A percentile compares a stretch with the other conserved stretches of the same genome.
phyloP scores from a whole-genome alignment of 2,113 vertebrate genomes.

The Pionites leucogaster region DNA sequence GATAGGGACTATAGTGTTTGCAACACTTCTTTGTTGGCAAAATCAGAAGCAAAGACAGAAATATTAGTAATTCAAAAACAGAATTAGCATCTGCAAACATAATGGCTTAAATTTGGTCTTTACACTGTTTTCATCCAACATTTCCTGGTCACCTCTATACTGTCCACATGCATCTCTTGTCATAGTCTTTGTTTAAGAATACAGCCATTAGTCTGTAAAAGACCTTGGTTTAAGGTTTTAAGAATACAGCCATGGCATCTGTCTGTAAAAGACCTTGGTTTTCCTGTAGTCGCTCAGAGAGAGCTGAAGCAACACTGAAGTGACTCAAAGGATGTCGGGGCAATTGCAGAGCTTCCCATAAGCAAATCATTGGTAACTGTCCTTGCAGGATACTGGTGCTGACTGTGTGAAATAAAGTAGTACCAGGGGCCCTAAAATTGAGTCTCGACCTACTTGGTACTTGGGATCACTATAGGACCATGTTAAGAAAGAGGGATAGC shows the following conservation, averaged over 20 bases:
- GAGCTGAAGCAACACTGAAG: neutral
- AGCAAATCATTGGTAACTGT: neutral
- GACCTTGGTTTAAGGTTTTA: neutral
- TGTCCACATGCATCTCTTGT: neutral
- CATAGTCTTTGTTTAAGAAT: neutral
- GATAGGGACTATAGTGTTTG: neutral
- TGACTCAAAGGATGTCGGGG: neutral
- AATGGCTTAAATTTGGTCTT: neutral
- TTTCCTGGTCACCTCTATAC: neutral
- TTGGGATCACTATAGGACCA: neutral
- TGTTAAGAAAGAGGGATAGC: neutral
- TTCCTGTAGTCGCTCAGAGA: neutral
- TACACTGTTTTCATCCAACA: neutral
- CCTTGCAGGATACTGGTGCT: neutral
- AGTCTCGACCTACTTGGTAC: neutral
- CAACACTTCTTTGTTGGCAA: neutral
- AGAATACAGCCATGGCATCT: neutral
- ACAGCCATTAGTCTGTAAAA: neutral
- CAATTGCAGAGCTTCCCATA: neutral
- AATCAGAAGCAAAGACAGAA: neutral
- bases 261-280: neutral
- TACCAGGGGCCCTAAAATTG: neutral
- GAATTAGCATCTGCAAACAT: neutral
- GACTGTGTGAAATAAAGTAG: neutral
- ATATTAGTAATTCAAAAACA: neutral